Evolutionary conservation across 2,888 invertebrate species (phyloP), one percentile per base, ranked within the genome.

Genomic region (Keiferia lycopersicella): DNA sequence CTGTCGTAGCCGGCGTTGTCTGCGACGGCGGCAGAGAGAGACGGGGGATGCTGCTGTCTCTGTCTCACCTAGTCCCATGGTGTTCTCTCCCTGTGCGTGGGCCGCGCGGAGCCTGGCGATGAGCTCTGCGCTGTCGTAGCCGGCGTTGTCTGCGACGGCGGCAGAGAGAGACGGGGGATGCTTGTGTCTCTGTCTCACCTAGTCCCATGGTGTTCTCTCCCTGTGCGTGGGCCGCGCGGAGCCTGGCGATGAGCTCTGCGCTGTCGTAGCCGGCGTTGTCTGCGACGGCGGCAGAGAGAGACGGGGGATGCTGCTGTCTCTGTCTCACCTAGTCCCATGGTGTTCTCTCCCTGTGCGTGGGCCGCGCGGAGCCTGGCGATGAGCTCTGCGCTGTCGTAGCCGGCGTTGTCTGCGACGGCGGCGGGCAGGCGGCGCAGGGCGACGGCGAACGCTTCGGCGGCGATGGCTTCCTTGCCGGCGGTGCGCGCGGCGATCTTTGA

Each of bases 221-320:
- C 74, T 95, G 94, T 48, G 96, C 96, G 85, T 99, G 99, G 10
- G 95, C 94, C 10, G 99, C 99, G 69, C 98, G 92, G 67, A 99
- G 93, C 74, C 98, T 95, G n/a, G 98, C 96, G 64, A 99, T 93
- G 68, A 99, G 93, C 76, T 99, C 98, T 0, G 99, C 97, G 56
- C 98, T 98, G 92, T 99, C 99, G 83, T 97, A 98, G 66, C 99
- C 99, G 65, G 98, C 99, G 91, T 99, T 99, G 87, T 99, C 99
- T 45, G 99, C 98, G 69, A 99, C 99, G 64, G 97, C 96, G 22
- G 22, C 38, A 7, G 34, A 34, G 34, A 7, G 10, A 34, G 10
- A 10, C 34, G 8, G 8, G 8, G 6, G 6, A 26, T 26, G 26
- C 26, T 26, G 2, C 26, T 26, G 26, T 26, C 26, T 34, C 6